Evolutionary conservation across 2,113 vertebrate genomes (phyloP).

Genomic region (Alligator mississippiensis): DNA sequence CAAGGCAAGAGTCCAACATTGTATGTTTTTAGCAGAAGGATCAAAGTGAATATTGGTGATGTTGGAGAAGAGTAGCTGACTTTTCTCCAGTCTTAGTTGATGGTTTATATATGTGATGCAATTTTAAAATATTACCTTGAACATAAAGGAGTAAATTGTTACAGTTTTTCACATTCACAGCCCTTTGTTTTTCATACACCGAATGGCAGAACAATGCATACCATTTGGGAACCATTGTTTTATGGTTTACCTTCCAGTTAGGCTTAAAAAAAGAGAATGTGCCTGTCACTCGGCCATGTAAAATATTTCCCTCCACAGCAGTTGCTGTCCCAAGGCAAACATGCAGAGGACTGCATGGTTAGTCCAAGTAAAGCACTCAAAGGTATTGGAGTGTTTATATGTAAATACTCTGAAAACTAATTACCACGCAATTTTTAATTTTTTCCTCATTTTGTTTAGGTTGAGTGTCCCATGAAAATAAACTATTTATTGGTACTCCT

Average conservation of each 20-base stretch:
- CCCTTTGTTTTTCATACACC: too few relatives aligned
- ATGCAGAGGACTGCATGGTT: background rate
- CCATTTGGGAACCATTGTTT: too few relatives aligned
- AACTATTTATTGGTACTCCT: background rate
- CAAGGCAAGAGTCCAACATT: accelerated
- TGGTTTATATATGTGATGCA: background rate
- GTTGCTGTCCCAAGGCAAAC: background rate
- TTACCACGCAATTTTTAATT: accelerated
- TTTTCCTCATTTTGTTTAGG: background rate
- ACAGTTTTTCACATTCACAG: background rate
- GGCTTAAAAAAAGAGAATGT: too few relatives aligned
- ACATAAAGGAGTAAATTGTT: background rate
- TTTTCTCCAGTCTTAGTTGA: background rate
- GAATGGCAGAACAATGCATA: too few relatives aligned
- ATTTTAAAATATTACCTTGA: background rate
- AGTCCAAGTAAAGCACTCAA: background rate
- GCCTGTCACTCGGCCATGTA: background rate
- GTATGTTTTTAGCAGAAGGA: background rate
- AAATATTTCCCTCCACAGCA: background rate
- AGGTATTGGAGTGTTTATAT: background rate
- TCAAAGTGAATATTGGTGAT: background rate
- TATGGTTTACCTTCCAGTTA: too few relatives aligned
- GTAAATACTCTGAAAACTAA: background rate
- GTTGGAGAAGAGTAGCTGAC: accelerated
- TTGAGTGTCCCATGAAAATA: background rate